Base-by-base conservation (phyloP, 1,140 invertebrate species). In the Zaprionus lachaisei region DNA sequence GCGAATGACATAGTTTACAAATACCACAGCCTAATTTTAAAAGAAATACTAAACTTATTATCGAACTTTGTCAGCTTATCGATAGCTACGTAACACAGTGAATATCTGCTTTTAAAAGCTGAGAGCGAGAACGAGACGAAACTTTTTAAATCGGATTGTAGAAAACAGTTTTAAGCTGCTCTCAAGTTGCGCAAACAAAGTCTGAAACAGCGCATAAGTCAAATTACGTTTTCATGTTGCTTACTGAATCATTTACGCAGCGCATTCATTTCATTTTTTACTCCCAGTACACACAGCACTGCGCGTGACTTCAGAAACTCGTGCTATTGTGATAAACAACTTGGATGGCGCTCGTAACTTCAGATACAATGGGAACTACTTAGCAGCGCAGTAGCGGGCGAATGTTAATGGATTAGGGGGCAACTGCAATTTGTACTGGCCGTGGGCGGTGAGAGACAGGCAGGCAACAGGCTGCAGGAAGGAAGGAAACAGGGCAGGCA, bases 221-320 rank as follows among this genome's bases (percentile, higher is more conserved):
- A 74, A 74, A 74, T 74, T 61, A 74, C 51, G 24, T 74, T 74
- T 69, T 69, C 72, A 70, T 74, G 72, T 74, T 69, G 71, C 67
- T 55, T 61, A 31, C 56, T 24, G 37, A 54, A 61, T 68, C 37
- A 68, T 73, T 73, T 68, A 26, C 60, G 37, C 14, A n/a, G 15
- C 31, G 24, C 37, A 54, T 51, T 63, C 17, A 49, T 31, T 71
- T 47, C 34, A 55, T 55, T 56, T 64, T 75, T 64, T 51, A 69
- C 31, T 34, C 9, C 31, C 2, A 34, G 31, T 34, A 34, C 31
- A 34, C 47, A 26, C 60, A 31, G 62, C 41, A 4, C 41, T 31
- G 49, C 11, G n/a, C 15, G 41, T 34, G 22, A 34, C 49, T 70
- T 66, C 57, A 64, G 68, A 44, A 49, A 64, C 26, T 74, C 58